phyloP scores from a whole-genome alignment of 2,888 invertebrate species.

The Cephalotes varians region DNA sequence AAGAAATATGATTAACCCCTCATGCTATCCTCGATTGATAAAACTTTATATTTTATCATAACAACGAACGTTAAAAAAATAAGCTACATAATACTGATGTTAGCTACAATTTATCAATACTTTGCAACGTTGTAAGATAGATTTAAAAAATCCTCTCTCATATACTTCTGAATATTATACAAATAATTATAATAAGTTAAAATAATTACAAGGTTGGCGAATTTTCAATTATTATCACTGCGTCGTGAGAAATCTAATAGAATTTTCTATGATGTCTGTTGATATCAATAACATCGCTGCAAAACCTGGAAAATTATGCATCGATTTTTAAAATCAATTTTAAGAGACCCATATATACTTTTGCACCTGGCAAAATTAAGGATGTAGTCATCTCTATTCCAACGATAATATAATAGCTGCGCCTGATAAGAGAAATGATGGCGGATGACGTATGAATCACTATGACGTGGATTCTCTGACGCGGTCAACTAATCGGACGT shows the following conservation, averaged over 20 bases:
- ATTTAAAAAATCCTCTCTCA: background rate
- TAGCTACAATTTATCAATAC: background rate
- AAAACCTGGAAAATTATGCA: background rate
- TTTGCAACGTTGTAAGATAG: background rate
- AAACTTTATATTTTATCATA: background rate
- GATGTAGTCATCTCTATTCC: conserved; percentile 9
- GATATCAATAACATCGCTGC: background rate
- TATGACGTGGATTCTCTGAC: conserved; percentile 45
- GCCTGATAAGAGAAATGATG: conserved; percentile 49
- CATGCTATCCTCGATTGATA: background rate
- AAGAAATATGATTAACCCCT: background rate
- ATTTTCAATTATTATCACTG: background rate
- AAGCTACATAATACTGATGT: background rate
- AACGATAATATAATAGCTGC: conserved; percentile 39
- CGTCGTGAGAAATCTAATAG: background rate
- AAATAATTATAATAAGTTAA: background rate
- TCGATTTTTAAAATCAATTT: background rate
- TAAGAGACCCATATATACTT: background rate
- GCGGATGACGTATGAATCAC: conserved; percentile 44
- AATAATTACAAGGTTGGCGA: no score
- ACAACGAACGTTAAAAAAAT: background rate
- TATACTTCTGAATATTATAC: background rate
- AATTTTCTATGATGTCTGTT: background rate
- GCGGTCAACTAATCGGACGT: conserved; percentile 17
- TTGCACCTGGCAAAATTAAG: conserved; percentile 35